phyloP scores from a whole-genome alignment of 2,113 vertebrate genomes.

The Platysternon megacephalum region DNA sequence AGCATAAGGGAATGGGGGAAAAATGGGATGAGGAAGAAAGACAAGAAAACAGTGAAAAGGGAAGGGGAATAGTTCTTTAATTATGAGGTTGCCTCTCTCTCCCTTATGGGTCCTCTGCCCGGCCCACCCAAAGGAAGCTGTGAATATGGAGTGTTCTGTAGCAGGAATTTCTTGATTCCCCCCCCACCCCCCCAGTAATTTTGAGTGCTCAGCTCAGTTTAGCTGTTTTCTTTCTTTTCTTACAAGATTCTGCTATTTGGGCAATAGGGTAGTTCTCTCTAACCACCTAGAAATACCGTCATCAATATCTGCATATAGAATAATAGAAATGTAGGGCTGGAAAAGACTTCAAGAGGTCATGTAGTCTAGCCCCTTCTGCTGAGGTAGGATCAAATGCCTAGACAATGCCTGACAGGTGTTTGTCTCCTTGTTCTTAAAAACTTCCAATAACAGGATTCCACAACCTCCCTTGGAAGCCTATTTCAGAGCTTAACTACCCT shows the following conservation, averaged over 20 bases:
- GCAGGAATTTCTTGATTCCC: neutral
- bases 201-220: neutral
- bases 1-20: neutral
- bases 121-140: neutral
- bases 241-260: neutral
- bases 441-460: neutral
- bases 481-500: too few species aligned
- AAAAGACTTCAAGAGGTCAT: neutral
- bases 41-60: neutral
- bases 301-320: neutral
- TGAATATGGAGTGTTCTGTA: neutral
- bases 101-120: neutral
- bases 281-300: neutral
- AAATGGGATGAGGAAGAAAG: neutral
- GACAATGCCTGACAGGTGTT: neutral
- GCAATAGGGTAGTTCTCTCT: neutral
- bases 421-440: too few species aligned
- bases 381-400: neutral
- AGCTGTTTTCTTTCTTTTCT: conserved; percentile 1
- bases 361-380: neutral
- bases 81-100: neutral
- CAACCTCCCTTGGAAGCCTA: too few species aligned
- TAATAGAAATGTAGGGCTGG: neutral
- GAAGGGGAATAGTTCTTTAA: neutral
- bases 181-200: neutral